Evolutionary conservation across 2,888 invertebrate genomes (phyloP).

Genomic region (Idaea straminata): DNA sequence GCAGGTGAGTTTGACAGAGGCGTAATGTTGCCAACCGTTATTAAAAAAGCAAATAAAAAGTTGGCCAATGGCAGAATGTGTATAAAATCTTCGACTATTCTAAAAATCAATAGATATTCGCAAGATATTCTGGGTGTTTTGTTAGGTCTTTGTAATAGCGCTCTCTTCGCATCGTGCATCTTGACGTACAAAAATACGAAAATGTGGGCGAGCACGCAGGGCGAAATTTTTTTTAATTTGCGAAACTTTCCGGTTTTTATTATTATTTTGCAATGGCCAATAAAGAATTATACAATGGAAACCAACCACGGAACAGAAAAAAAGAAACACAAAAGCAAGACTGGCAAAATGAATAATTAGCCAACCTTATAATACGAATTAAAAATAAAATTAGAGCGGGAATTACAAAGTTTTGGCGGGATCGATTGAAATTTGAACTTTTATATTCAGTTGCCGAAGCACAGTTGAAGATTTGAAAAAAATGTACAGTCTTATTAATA

Average conservation of each 20-base stretch:
- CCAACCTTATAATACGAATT: neutral
- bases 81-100: no score
- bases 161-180: no score
- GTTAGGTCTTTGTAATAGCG: no score
- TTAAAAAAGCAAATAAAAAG: no score
- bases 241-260: neutral
- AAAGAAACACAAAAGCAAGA: neutral
- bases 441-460: neutral
- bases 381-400: neutral
- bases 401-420: neutral
- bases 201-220: neutral
- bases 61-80: no score
- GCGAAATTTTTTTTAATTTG: no score
- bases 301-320: no score
- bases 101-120: no score
- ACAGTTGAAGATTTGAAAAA: neutral
- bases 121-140: no score
- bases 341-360: neutral
- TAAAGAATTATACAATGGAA: neutral
- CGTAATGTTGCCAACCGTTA: no score
- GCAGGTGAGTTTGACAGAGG: neutral
- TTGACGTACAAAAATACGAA: no score
- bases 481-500: slow-evolving; percentile 63
- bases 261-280: neutral
- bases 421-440: neutral